A percentile compares a stretch with the other conserved stretches of the same genome.
These are phyloP conservation scores for Patella vulgata DNA, from an alignment of 1,140 invertebrate species.

Conservation along the genomic window DNA sequence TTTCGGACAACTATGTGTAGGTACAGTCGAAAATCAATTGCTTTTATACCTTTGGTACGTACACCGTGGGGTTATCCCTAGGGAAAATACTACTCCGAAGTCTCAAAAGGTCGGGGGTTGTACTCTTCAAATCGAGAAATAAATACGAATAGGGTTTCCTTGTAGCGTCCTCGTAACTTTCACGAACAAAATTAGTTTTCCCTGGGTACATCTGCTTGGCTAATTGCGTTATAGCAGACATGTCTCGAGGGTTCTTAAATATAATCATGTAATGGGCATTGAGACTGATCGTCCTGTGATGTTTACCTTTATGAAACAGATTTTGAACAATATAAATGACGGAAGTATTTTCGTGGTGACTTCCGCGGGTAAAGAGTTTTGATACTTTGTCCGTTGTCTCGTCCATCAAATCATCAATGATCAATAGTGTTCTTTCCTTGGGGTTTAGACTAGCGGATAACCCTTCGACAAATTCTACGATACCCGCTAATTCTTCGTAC, in stretches of 20 bases:
- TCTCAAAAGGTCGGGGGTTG: slow-evolving; percentile 14
- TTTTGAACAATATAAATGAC: slow-evolving; percentile 29
- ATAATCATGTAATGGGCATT: slow-evolving; percentile 34
- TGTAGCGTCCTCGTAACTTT: slow-evolving; percentile 22
- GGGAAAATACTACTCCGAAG: slow-evolving; percentile 20
- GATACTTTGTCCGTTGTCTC: slow-evolving; percentile 14
- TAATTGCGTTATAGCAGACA: slow-evolving; percentile 1
- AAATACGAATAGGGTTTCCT: slow-evolving; percentile 23
- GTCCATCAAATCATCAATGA: slow-evolving; percentile 29
- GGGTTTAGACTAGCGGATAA: not conserved
- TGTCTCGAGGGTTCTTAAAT: slow-evolving; percentile 29
- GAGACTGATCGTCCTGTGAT: slow-evolving; percentile 30
- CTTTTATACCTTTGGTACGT: slow-evolving; percentile 10
- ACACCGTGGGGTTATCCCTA: not conserved
- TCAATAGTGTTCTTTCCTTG: not conserved
- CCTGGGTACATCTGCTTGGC: slow-evolving; percentile 23
- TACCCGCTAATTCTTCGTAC: not conserved
- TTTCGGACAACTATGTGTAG: too few species aligned
- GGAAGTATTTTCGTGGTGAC: slow-evolving; percentile 21
- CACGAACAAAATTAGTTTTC: slow-evolving; percentile 12
- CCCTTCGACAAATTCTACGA: slow-evolving; percentile 12
- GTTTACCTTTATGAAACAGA: slow-evolving; percentile 28
- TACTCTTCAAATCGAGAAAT: slow-evolving; percentile 25
- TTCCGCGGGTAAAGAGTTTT: slow-evolving; percentile 24
- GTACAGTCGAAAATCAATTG: too few species aligned